These are phyloP conservation scores for Menidia menidia DNA, from an alignment of 2,797 vertebrate genomes.

Conservation along the genomic window DNA sequence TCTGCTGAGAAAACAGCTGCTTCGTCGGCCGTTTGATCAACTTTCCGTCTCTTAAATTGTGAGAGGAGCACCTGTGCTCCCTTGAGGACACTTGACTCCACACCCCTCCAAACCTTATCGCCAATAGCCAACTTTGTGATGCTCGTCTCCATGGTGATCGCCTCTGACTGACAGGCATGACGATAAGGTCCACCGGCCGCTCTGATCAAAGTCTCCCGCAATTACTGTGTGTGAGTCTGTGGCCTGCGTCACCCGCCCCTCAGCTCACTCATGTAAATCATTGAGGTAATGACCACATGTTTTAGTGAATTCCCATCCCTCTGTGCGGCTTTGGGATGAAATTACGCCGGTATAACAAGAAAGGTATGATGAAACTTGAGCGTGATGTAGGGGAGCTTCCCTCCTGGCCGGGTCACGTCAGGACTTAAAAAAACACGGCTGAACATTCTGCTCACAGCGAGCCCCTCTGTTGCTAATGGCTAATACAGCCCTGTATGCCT, in stretches of 20 bases:
- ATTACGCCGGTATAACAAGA: neutral
- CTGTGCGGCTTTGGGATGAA: neutral
- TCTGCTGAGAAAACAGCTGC: conserved; percentile 41
- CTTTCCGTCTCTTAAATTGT: conserved; percentile 14
- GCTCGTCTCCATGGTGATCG: conserved; percentile 70
- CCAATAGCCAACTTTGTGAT: conserved; percentile 57
- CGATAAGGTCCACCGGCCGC: conserved; percentile 72
- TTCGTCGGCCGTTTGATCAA: conserved; percentile 23
- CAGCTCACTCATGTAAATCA: conserved; percentile 43
- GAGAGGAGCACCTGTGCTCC: conserved; percentile 51
- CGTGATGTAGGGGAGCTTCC: conserved; percentile 25
- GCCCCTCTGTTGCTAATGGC: conserved; percentile 78
- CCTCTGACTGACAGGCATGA: conserved; percentile 72
- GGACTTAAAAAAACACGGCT: conserved; percentile 61
- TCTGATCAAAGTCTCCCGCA: conserved; percentile 72
- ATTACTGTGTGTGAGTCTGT: conserved; percentile 52
- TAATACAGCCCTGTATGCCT: conserved; percentile 76
- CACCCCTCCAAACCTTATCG: conserved; percentile 37
- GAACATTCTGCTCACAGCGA: conserved; percentile 60
- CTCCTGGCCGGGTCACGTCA: conserved; percentile 55
- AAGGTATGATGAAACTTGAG: conserved; percentile 15
- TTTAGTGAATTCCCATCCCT: conserved; percentile 21
- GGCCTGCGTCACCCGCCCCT: conserved; percentile 28
- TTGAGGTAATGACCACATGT: conserved; percentile 14
- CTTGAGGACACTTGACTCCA: conserved; percentile 33